Conservation (phyloP, 2,888 invertebrate genomes). For the Conus canariensis region DNA sequence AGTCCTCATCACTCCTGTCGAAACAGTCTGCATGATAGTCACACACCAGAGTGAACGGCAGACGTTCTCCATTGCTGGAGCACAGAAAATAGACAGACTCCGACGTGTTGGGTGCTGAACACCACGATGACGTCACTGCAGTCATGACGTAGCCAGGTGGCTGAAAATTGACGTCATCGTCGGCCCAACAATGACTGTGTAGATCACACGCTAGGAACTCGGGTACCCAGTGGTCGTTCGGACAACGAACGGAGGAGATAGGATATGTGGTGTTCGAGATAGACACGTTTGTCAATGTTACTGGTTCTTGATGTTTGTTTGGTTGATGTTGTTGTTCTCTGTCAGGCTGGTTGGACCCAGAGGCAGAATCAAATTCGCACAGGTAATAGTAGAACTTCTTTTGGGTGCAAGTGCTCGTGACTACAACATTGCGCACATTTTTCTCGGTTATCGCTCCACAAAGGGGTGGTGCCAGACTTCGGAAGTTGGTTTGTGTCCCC, state of each 20-base stretch:
- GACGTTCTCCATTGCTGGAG: background rate
- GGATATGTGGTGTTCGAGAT: background rate
- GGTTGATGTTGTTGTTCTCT: background rate
- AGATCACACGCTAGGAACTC: background rate
- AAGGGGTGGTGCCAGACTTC: background rate
- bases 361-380: background rate
- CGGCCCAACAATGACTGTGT: background rate
- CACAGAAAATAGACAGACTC: background rate
- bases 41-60: conserved; percentile 16
- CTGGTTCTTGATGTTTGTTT: too few species aligned
- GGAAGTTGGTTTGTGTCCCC: too few species aligned
- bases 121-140: background rate
- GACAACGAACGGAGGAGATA: background rate
- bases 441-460: background rate
- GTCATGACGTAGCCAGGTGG: background rate
- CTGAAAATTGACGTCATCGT: too few species aligned
- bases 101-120: background rate
- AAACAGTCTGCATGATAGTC: background rate
- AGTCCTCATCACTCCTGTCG: conserved; percentile 14
- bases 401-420: background rate
- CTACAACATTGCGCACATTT: background rate
- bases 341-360: background rate
- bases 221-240: background rate
- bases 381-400: background rate
- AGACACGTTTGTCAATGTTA: background rate